A percentile compares a stretch with the other conserved stretches of the same genome.
These are phyloP conservation scores for Andrena fulva DNA, from an alignment of 2,888 invertebrate genomes.

Conservation along the genomic window DNA sequence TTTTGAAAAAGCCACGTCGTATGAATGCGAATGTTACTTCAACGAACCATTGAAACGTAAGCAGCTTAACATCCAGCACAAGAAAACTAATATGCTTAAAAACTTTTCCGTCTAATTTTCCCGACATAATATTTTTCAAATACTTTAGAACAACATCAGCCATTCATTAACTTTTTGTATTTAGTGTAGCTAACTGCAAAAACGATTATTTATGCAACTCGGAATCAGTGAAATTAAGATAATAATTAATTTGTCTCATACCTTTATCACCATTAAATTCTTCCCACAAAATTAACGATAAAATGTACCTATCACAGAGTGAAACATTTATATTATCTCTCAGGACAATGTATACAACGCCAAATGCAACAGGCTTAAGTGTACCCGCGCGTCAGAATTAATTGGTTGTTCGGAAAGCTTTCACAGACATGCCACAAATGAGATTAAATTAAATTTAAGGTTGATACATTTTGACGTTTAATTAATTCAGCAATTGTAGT, in stretches of 20 bases:
- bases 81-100: no score
- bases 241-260: neutral
- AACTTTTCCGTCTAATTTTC: no score
- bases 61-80: no score
- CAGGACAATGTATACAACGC: neutral
- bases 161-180: no score
- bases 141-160: no score
- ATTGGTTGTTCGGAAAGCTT: conserved; percentile 29
- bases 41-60: no score
- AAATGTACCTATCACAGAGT: neutral
- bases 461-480: conserved; percentile 21
- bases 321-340: neutral
- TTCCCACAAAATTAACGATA: neutral
- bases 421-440: conserved; percentile 27
- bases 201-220: neutral
- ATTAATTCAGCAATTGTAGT: conserved; percentile 1
- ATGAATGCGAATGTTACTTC: no score
- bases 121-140: no score
- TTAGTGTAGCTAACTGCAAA: neutral
- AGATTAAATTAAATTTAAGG: conserved; percentile 22
- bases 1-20: no score
- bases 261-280: no score
- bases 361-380: conserved; percentile 11
- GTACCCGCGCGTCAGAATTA: conserved; percentile 21
- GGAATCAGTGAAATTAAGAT: neutral